phyloP scores from a whole-genome alignment of 2,888 invertebrate species.

The Zonitis immaculata region DNA sequence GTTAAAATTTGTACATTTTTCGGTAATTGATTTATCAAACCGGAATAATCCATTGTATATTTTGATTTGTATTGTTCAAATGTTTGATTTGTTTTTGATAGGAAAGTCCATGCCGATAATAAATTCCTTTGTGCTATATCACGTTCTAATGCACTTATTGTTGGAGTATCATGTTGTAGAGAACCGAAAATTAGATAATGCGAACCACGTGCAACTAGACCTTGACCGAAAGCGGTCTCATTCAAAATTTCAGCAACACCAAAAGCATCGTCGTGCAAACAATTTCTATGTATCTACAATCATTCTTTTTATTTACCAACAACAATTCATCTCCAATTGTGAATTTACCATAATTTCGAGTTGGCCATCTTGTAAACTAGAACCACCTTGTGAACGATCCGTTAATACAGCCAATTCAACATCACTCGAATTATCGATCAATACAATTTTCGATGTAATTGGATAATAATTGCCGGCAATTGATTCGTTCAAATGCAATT shows the following conservation, averaged over 20 bases:
- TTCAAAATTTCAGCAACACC: slow-evolving; percentile 89
- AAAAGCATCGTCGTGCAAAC: slow-evolving; percentile 80
- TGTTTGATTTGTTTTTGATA: background rate
- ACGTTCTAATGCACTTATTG: slow-evolving; percentile 45
- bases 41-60: slow-evolving; percentile 11
- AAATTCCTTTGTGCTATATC: slow-evolving; percentile 52
- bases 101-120: slow-evolving; percentile 51
- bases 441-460: slow-evolving; percentile 61
- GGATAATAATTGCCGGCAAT: slow-evolving; percentile 70
- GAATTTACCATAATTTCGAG: slow-evolving; percentile 11
- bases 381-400: slow-evolving; percentile 59
- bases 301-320: too few relatives aligned
- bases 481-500: slow-evolving; percentile 54
- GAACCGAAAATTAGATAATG: slow-evolving; percentile 31
- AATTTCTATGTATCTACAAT: slow-evolving; percentile 79
- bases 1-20: slow-evolving; percentile 69
- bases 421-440: slow-evolving; percentile 49
- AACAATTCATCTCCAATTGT: too few relatives aligned
- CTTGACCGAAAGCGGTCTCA: slow-evolving; percentile 65
- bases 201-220: slow-evolving; percentile 62
- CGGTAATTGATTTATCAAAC: slow-evolving; percentile 52
- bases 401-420: slow-evolving; percentile 53
- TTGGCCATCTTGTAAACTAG: slow-evolving; percentile 51
- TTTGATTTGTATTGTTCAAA: background rate
- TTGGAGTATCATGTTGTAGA: slow-evolving; percentile 3